These are phyloP conservation scores for Acestrorhynchus altus DNA, from an alignment of 2,797 vertebrate species.

Conservation along the genomic window DNA sequence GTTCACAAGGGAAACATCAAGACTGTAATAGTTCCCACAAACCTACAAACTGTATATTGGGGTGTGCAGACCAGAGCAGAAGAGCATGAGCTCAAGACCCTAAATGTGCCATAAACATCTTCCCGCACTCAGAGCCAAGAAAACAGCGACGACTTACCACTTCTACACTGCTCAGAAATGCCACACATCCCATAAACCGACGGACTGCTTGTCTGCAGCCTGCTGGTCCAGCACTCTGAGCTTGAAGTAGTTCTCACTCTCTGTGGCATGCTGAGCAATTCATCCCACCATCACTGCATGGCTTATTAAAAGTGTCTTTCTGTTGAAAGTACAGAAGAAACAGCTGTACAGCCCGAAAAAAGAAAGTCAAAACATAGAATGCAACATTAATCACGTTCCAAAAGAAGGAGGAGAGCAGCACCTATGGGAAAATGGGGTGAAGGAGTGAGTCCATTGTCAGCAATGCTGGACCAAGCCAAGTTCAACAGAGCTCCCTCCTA, in stretches of 20 bases:
- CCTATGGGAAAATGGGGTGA: background rate
- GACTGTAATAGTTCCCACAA: constrained; percentile 36
- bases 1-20: constrained; percentile 42
- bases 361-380: background rate
- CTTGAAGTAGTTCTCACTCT: constrained; percentile 18
- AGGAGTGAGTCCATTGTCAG: constrained; percentile 3
- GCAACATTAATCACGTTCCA: constrained; percentile 11
- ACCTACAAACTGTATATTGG: constrained; percentile 22
- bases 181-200: constrained; percentile 24
- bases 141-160: constrained; percentile 26
- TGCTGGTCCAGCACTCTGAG: constrained; percentile 4
- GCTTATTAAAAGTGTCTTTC: constrained; percentile 54
- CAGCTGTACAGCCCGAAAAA: background rate
- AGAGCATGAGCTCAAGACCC: constrained; percentile 37
- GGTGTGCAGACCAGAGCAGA: constrained; percentile 12
- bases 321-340: constrained; percentile 21
- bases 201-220: background rate
- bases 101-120: constrained; percentile 49
- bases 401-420: background rate
- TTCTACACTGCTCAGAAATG: constrained; percentile 29
- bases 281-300: constrained; percentile 61
- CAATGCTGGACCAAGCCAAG: constrained; percentile 8
- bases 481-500: background rate
- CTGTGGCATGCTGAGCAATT: constrained; percentile 14
- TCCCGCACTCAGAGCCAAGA: constrained; percentile 29